Evolutionary conservation across 2,888 invertebrate species (phyloP).

Genomic region (Tetheella fluctuosa): DNA sequence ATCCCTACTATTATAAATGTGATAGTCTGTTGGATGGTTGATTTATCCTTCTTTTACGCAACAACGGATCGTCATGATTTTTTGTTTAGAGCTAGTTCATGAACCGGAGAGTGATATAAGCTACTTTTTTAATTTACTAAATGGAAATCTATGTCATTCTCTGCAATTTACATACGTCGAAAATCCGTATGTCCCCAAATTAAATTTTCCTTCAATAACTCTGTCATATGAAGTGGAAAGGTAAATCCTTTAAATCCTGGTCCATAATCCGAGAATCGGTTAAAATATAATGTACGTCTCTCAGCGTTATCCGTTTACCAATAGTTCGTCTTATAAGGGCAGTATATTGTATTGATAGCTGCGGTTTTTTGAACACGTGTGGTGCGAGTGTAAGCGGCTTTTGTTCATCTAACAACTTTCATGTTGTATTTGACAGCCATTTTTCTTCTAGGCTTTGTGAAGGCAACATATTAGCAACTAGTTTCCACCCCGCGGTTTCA

Average conservation of each 20-base stretch:
- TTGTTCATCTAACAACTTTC: too few species aligned
- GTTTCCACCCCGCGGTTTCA: too few species aligned
- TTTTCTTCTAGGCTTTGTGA: background rate
- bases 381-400: constrained; percentile 21
- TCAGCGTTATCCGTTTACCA: constrained; percentile 35
- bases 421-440: background rate
- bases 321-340: constrained; percentile 34
- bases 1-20: too few species aligned
- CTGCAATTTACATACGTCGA: background rate
- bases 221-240: background rate
- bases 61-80: too few species aligned
- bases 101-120: too few species aligned
- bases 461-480: too few species aligned
- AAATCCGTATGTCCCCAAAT: background rate
- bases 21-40: too few species aligned
- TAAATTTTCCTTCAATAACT: background rate
- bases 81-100: too few species aligned
- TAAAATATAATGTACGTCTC: constrained; percentile 27
- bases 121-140: too few species aligned
- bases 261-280: constrained; percentile 20
- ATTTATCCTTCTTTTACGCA: too few species aligned
- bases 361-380: constrained; percentile 25
- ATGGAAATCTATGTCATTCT: too few species aligned
- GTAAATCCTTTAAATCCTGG: constrained; percentile 21
- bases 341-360: constrained; percentile 38